phyloP scores from a whole-genome alignment of 2,888 invertebrate genomes.

The Hermaeophaga mercurialis region DNA sequence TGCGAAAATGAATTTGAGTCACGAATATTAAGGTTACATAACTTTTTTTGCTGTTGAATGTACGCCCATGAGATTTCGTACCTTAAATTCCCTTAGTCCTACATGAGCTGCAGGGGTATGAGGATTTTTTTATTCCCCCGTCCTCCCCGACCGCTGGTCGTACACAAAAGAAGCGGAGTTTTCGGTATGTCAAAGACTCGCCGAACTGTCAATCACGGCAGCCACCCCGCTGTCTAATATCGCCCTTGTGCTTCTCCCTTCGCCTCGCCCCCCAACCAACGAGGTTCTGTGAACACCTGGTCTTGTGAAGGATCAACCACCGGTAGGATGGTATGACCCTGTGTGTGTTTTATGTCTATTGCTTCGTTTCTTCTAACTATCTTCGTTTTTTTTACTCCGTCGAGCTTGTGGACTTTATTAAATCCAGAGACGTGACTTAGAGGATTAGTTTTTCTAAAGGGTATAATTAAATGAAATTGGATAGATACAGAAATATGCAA shows the following conservation, averaged over 20 bases:
- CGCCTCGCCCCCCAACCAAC: slow-evolving; percentile 40
- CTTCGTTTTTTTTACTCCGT: not conserved
- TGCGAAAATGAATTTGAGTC: too few species aligned
- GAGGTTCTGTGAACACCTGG: slow-evolving; percentile 35
- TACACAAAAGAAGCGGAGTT: slow-evolving; percentile 23
- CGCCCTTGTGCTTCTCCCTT: slow-evolving; percentile 37
- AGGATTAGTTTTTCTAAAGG: too few species aligned
- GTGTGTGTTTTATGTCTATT: slow-evolving; percentile 13
- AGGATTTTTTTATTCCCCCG: slow-evolving; percentile 1
- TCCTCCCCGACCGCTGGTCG: not conserved
- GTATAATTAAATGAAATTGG: too few species aligned
- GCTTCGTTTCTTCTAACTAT: slow-evolving; percentile 5
- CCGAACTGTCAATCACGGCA: slow-evolving; percentile 51
- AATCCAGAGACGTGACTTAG: not conserved
- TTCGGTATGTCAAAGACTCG: slow-evolving; percentile 31
- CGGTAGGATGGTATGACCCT: slow-evolving; percentile 13
- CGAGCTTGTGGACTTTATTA: slow-evolving; percentile 1
- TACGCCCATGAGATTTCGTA: not conserved
- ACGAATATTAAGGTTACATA: too few species aligned
- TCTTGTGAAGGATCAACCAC: slow-evolving; percentile 11
- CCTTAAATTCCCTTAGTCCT: slow-evolving; percentile 11
- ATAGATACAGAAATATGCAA: too few species aligned
- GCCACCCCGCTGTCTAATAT: slow-evolving; percentile 53
- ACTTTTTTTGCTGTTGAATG: too few species aligned
- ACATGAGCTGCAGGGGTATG: slow-evolving; percentile 10